Evolutionary conservation across 2,113 vertebrate genomes (phyloP).

Genomic region (Phylloscopus whistleri): DNA sequence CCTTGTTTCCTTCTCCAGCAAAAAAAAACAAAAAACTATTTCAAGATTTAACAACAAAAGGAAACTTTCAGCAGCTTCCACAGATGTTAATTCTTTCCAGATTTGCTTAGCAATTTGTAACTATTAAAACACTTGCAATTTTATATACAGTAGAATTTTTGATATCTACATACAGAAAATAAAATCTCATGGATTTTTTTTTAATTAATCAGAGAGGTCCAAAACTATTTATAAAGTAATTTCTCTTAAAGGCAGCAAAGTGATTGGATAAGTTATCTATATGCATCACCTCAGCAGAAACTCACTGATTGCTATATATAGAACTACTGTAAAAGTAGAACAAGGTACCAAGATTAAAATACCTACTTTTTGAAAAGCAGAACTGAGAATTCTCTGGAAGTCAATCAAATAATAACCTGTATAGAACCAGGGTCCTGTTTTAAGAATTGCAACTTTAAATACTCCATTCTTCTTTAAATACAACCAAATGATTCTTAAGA

Average conservation of each 20-base stretch:
- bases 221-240: not conserved
- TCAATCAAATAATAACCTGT: not conserved
- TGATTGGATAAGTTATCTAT: not conserved
- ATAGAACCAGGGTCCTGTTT: not conserved
- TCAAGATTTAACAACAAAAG: not conserved
- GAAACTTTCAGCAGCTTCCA: not conserved
- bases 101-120: not conserved
- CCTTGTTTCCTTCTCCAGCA: not conserved
- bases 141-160: not conserved
- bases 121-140: not conserved
- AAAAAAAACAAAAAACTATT: not conserved
- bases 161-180: not conserved
- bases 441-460: not conserved
- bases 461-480: not conserved
- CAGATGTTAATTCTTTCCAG: not conserved
- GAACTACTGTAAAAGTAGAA: not conserved
- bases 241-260: not conserved
- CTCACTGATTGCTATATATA: not conserved
- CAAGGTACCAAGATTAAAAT: not conserved
- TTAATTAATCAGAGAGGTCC: not conserved
- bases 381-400: not conserved
- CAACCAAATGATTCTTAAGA: not conserved
- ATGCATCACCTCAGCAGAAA: not conserved
- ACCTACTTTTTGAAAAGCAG: not conserved
- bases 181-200: not conserved